Base-by-base conservation (phyloP, 2,797 vertebrate genomes). In the Acipenser ruthenus region DNA sequence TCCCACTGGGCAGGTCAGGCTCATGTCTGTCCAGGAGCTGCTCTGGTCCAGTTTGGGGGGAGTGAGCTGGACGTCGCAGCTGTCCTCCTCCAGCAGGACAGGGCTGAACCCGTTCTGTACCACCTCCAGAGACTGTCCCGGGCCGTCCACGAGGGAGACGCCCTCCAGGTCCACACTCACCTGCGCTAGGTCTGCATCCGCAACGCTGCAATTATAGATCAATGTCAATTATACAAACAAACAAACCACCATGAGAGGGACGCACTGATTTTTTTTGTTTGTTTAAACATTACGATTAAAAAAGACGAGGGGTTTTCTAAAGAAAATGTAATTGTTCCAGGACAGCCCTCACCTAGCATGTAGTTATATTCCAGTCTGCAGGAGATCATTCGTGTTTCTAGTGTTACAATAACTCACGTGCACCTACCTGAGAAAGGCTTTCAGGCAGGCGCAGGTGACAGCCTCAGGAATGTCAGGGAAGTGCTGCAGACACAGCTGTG, bases 401-500 rank as follows among this genome's bases (percentile, higher is more conserved):
- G 23, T 4, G 23, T 37, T 37, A 18, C 18, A 47, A 13, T 23
- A 8, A 66, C 2, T 0, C 7, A 1, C 65, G 65, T 72, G 48
- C 48, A 74, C 53, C 76, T 79, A 98, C 97, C 93, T 89, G 71
- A 97, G 82, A 66, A 99, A 94, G 2, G 80, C 10, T 75, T 92
- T 94, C 62, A 99, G 86, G 76, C 93, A 97, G 67, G 88, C 78
- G 0, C 92, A 98, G 65, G 83, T 94, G 53, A 94, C 72, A 0
- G 79, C 85, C 78, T 99, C 97, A 8, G 97, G 96, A 74, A 97
- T 83, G 77, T 99, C 97, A n/a, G 91, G 92, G 75, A 97, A 97
- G n/a, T 85, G 88, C 72, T 93, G 90, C 12, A 99, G 83, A 78
- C 94, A 97, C 49, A 89, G 70, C 74, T 97, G 95, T 68, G 93